Evolutionary conservation across 2,797 vertebrate species (phyloP), one percentile per base, ranked within the genome.

Genomic region (Hippoglossus hippoglossus): DNA sequence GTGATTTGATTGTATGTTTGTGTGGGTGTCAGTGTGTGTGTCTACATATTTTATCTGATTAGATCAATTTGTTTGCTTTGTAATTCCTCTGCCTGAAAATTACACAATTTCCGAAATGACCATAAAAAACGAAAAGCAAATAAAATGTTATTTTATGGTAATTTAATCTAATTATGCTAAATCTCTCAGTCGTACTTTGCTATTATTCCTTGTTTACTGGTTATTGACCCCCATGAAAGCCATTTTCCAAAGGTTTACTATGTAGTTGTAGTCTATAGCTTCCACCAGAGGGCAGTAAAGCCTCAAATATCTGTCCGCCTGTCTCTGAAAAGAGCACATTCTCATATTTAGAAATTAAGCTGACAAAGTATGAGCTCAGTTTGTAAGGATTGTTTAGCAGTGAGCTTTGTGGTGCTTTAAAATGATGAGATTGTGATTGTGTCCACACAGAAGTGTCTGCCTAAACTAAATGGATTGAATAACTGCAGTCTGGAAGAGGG

Each of bases 221-320:
- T 57, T 4, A 31, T 1, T 18, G 3, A 28, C 55, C 12, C 31
- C 24, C 13, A 18, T 55, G 3, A 59, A 1, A n/a, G 13, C 10
- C 22, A 47, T 31, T 7, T n/a, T 16, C 2, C 24, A 16, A 21
- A 21, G 5, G 5, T 26, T 49, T 34, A 52, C n/a, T 26, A 24
- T 63, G 1, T 62, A 12, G 21, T 39, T 34, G 4, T 66, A 22
- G 21, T 41, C 13, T 53, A 28, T 8, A 21, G 6, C 10, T 53
- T 63, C 78, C 87, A 77, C 58, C 53, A 88, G 89, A 68, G 82
- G 88, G 89, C 86, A 89, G 81, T 62, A 83, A 28, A 19, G 13
- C 4, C 39, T 18, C 11, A 61, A 6, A 24, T 41, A 46, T 55
- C 1, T 31, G 11, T 52, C 18, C 46, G 3, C 44, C 13, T 34